Evolutionary conservation across 2,888 invertebrate species (phyloP).

Genomic region (Pseudococcus jackbeardsleyi): DNA sequence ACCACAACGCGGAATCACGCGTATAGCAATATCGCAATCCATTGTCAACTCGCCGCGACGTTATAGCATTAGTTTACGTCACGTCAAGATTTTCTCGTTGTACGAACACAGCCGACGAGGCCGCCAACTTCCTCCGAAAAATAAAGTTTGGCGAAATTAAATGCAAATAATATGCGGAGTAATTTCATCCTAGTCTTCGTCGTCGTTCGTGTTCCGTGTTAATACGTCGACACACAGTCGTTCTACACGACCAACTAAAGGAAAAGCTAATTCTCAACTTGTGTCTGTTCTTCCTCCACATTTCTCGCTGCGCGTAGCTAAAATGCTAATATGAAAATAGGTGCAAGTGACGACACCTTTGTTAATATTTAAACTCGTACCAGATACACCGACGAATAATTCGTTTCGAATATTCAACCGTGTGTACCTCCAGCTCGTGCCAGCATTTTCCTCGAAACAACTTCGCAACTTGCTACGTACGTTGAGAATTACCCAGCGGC

Average conservation of each 20-base stretch:
- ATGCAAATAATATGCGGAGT: slow-evolving; percentile 25
- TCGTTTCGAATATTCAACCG: slow-evolving; percentile 14
- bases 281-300: background rate
- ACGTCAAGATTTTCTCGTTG: slow-evolving; percentile 9
- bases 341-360: slow-evolving; percentile 38
- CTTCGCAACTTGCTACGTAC: background rate
- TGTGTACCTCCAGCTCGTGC: too few relatives aligned
- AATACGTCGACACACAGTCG: background rate
- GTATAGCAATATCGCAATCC: background rate
- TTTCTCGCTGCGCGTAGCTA: background rate
- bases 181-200: slow-evolving; percentile 8
- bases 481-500: background rate
- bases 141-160: slow-evolving; percentile 15
- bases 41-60: background rate
- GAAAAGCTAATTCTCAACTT: slow-evolving; percentile 26
- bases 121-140: background rate
- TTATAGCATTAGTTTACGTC: background rate
- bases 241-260: slow-evolving; percentile 19
- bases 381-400: slow-evolving; percentile 6
- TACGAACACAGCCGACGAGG: background rate
- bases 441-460: background rate
- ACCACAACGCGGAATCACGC: background rate
- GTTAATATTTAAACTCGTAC: slow-evolving; percentile 14
- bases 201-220: background rate
- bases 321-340: slow-evolving; percentile 39